Conservation (phyloP, 2,797 vertebrate genomes). For the Phrynocephalus forsythii region DNA sequence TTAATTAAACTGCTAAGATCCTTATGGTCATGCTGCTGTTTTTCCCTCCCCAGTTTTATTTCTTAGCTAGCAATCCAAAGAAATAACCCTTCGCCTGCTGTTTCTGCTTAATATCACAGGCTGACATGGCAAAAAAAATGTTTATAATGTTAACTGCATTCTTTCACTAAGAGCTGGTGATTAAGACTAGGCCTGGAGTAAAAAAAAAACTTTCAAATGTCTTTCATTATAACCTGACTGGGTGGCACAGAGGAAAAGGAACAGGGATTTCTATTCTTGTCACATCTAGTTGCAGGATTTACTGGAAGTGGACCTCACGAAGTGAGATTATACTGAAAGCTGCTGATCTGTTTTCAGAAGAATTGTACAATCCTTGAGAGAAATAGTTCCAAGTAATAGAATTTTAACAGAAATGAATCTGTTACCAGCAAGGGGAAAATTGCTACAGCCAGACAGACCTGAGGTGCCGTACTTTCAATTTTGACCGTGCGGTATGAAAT, state of each 20-base stretch:
- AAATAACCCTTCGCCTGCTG: slow-evolving; percentile 44
- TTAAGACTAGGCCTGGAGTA: slow-evolving; percentile 51
- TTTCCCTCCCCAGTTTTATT: slow-evolving; percentile 49
- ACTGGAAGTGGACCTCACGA: slow-evolving; percentile 68
- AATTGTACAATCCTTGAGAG: slow-evolving; percentile 74
- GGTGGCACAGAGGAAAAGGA: slow-evolving; percentile 62
- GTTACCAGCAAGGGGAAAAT: slow-evolving; percentile 62
- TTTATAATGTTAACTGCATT: slow-evolving; percentile 62
- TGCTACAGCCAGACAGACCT: slow-evolving; percentile 49
- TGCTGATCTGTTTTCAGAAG: slow-evolving; percentile 77
- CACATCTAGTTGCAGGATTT: slow-evolving; percentile 73
- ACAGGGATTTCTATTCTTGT: slow-evolving; percentile 75
- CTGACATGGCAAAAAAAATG: slow-evolving; percentile 46
- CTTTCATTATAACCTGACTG: slow-evolving; percentile 63
- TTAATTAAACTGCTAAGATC: slow-evolving; percentile 61
- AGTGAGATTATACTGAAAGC: slow-evolving; percentile 77
- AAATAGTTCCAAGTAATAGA: slow-evolving; percentile 75
- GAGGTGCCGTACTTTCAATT: slow-evolving; percentile 66
- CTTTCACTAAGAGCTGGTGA: slow-evolving; percentile 57
- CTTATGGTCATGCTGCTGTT: slow-evolving; percentile 47
- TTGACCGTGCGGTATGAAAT: slow-evolving; percentile 62
- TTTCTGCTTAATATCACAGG: slow-evolving; percentile 66
- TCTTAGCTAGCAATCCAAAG: slow-evolving; percentile 47
- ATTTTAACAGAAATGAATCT: slow-evolving; percentile 76
- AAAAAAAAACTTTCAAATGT: slow-evolving; percentile 58